Conservation (phyloP, 2,888 invertebrate species). For the Pogonocherus hispidulus region DNA sequence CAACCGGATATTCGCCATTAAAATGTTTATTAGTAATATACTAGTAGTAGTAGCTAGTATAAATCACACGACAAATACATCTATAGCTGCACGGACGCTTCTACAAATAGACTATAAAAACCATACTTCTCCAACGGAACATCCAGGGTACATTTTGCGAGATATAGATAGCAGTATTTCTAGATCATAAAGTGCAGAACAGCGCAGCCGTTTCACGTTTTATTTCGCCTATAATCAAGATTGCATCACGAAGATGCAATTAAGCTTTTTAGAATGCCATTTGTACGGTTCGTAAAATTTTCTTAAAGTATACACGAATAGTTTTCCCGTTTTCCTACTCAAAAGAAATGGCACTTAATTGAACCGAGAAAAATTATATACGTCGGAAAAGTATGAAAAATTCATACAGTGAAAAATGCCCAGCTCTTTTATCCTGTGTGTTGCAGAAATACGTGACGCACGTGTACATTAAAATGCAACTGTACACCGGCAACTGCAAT, state of each 20-base stretch:
- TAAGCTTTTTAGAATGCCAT: background rate
- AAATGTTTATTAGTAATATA: no score
- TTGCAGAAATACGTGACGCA: background rate
- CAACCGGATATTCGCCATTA: no score
- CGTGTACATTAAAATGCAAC: slow-evolving; percentile 4
- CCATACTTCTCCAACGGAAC: no score
- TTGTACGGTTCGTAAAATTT: background rate
- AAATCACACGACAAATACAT: no score
- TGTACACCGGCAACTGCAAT: background rate
- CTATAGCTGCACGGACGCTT: no score
- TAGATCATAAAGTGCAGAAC: background rate
- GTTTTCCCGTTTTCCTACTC: background rate
- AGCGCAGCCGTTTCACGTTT: no score
- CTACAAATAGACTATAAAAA: background rate
- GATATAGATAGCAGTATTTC: slow-evolving; percentile 2
- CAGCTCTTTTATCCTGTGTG: background rate
- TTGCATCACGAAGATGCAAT: background rate
- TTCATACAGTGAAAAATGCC: background rate
- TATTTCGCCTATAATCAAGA: no score
- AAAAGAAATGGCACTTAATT: background rate
- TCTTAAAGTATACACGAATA: background rate
- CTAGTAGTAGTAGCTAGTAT: no score
- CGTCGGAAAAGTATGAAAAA: background rate
- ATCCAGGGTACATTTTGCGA: background rate
- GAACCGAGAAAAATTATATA: background rate